Conservation (phyloP, 2,797 vertebrate genomes). For the Odontamblyopus lacepedii region DNA sequence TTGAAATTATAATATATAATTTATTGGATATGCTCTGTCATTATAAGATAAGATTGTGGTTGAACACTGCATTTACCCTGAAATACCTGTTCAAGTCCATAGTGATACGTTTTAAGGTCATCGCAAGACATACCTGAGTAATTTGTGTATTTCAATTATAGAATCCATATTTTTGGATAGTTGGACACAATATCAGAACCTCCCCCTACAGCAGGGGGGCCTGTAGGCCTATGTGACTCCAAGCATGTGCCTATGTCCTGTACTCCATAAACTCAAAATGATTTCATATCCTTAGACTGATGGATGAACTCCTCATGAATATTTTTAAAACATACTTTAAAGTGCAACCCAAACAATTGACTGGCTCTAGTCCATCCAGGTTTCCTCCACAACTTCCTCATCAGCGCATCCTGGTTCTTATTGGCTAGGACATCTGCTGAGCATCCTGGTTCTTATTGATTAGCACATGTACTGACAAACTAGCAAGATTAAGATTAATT, state of each 20-base stretch:
- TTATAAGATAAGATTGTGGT: too few relatives aligned
- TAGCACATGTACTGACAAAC: not conserved
- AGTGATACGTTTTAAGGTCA: too few relatives aligned
- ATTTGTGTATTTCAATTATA: too few relatives aligned
- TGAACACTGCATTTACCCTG: too few relatives aligned
- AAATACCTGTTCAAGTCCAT: too few relatives aligned
- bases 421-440: not conserved
- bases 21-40: too few relatives aligned
- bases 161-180: too few relatives aligned
- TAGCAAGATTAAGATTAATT: not conserved
- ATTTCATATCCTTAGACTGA: constrained; percentile 4
- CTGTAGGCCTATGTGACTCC: constrained; percentile 1
- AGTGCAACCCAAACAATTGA: constrained; percentile 1
- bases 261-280: not conserved
- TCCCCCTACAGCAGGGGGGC: not conserved
- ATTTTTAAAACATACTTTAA: constrained; percentile 12
- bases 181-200: too few relatives aligned
- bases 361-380: constrained; percentile 21
- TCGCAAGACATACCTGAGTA: too few relatives aligned
- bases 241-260: not conserved
- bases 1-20: too few relatives aligned
- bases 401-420: not conserved
- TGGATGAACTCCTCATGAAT: not conserved
- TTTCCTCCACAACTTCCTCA: constrained; percentile 10
- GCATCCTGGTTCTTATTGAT: not conserved